Evolutionary conservation across 2,797 vertebrate genomes (phyloP).

Genomic region (Euphonia xanthogaster): DNA sequence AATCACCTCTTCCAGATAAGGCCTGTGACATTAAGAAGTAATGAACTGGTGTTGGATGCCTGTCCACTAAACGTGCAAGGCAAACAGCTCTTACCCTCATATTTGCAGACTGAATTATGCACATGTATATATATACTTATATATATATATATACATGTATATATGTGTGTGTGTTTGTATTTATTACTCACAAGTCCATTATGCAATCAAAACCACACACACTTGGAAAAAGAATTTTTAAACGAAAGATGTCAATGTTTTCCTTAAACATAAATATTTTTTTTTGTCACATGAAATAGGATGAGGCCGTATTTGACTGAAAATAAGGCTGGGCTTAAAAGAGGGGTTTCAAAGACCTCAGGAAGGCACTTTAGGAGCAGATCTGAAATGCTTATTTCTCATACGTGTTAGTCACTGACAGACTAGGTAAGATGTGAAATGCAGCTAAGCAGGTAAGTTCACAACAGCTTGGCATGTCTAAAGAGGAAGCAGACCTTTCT

Average conservation of each 20-base stretch:
- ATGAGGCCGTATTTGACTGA: background rate
- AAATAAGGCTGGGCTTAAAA: background rate
- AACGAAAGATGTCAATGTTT: background rate
- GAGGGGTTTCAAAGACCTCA: background rate
- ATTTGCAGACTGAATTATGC: background rate
- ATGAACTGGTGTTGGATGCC: background rate
- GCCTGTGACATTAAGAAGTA: background rate
- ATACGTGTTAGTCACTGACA: background rate
- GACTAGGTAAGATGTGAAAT: background rate
- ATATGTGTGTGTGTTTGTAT: background rate
- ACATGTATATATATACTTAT: background rate
- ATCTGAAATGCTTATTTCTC: background rate
- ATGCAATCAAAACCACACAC: background rate
- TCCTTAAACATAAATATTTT: background rate
- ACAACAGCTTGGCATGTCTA: background rate
- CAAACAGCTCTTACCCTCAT: background rate
- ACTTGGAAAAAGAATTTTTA: background rate
- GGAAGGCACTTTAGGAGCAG: background rate
- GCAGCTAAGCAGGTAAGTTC: background rate
- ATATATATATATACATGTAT: accelerated
- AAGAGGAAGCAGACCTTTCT: background rate
- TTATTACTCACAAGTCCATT: background rate
- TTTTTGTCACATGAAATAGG: background rate
- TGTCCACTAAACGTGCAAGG: background rate
- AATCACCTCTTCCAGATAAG: background rate